Base-by-base conservation (phyloP, 2,888 invertebrate species). In the Abrostola tripartita region DNA sequence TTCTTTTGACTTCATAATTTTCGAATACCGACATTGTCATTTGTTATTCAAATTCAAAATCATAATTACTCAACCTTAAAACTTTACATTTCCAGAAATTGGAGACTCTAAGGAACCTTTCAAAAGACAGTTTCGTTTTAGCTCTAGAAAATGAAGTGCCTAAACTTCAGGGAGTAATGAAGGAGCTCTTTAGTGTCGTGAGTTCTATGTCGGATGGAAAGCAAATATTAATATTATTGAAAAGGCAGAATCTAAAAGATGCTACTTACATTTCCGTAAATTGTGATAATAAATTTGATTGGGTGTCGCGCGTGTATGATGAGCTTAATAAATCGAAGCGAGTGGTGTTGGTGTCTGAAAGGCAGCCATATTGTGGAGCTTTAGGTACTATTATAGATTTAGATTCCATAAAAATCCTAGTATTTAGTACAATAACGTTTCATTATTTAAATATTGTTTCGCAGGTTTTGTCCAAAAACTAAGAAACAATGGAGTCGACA, bases 381-480 rank as follows among this genome's bases (percentile, higher is more conserved):
- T 69, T 85, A 70, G 90, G 90, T 90, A 83, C 24, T 47, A 47
- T 7, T 24, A 47, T 24, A 9, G 24, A 4, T 24, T 24, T 24
- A 24, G 4, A 24, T 1, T 24, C 24, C 24, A 24, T 24, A 24
- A 24, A 4, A 24, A 24, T 24, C 1, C 4, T 24, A 24, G 24
- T 24, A 24, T 24, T 24, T 24, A 24, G 24, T 24, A 2, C 24
- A 24, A 24, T 24, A 24, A 24, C 4, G 4, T 24, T 24, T 24
- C 4, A 24, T 24, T 24, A 1, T 24, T 24, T 24, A 24, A 24
- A 24, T 24, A 24, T 2, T 24, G 1, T 24, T 6, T 68, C 71
- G 37, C 56, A 89, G 98, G 98, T 51, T 90, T 97, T 54, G 95
- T 96, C 0, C 97, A 96, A 79, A 97, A 97, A 85, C 83, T 98